Conservation (phyloP, 1,140 invertebrate genomes). For the Acromyrmex echinatior region DNA sequence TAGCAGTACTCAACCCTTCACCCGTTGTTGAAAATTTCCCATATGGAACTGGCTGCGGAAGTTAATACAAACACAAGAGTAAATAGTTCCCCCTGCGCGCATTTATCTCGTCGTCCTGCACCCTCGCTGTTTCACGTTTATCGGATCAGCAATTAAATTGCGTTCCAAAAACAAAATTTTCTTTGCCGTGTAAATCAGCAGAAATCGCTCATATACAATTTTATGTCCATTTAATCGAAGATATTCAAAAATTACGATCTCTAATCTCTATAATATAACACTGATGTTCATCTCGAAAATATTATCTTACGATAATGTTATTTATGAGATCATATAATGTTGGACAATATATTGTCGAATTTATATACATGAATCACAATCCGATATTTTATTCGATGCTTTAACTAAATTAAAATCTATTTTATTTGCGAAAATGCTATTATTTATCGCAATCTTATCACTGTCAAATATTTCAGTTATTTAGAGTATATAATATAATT, state of each 20-base stretch:
- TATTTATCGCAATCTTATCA: neutral
- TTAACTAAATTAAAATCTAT: neutral
- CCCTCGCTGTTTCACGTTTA: conserved; percentile 29
- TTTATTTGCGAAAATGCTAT: neutral
- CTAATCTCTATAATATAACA: neutral
- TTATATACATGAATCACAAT: neutral
- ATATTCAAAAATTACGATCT: conserved; percentile 5
- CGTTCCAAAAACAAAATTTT: conserved; percentile 39
- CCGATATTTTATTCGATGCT: neutral
- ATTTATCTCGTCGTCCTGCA: conserved; percentile 40
- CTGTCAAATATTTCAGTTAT: neutral
- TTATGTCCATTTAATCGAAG: neutral
- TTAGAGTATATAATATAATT: neutral
- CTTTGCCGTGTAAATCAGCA: conserved; percentile 23
- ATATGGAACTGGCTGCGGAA: conserved; percentile 31
- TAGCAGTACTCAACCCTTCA: conserved; percentile 2
- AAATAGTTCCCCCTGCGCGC: conserved; percentile 46
- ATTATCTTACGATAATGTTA: neutral
- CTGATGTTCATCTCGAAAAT: neutral
- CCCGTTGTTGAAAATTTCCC: conserved; percentile 49
- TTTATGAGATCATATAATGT: neutral
- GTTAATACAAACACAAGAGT: conserved; percentile 47
- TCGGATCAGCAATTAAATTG: conserved; percentile 58
- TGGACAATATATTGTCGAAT: conserved; percentile 3
- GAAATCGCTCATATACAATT: neutral